Evolutionary conservation across 1,140 invertebrate genomes (phyloP), one percentile per base, ranked within the genome.

Genomic region (Lineus longissimus): DNA sequence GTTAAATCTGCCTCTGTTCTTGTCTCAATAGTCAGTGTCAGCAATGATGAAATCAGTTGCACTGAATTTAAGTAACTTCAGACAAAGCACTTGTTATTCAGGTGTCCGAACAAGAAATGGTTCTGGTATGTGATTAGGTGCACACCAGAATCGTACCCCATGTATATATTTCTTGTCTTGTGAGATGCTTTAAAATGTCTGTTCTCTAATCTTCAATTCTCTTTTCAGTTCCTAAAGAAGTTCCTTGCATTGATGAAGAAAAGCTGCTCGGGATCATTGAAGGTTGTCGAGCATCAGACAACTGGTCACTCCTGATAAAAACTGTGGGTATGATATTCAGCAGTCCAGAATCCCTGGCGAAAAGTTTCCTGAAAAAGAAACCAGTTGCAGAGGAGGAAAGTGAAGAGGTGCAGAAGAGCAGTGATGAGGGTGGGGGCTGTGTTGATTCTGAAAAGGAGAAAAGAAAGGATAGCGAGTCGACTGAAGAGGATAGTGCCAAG

Each of bases 361-460:
- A 84, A 59, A 91, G 89, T 82, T 90, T 90, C 78, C 80, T 85
- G 66, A 73, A 83, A 81, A 60, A 31, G 30, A n/a, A 43, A 65
- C 19, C n/a, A 43, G 40, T 13, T 19, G 31, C 13, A 45, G n/a
- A 25, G 30, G 19, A 40, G 22, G 17, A n/a, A 4, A 66, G 63
- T 62, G 41, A 25, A 80, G 61, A 30, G 29, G 84, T 19, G 75
- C 78, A 47, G 83, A 83, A 23, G 77, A 85, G 58, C n/a, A 47
- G 30, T 51, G 19, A 27, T 27, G n/a, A 19, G 22, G n/a, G 56
- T 30, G 6, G 4, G 56, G 4, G 56, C 22, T 27, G 56, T 9
- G 15, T n/a, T 40, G 90, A 91, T 77, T 88, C 87, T 47, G 92
- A 94, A 76, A 85, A 87, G 64, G 92, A 94, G 68, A 93, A 93